Conservation (phyloP, 1,140 invertebrate genomes). For the Temnothorax nylanderi region DNA sequence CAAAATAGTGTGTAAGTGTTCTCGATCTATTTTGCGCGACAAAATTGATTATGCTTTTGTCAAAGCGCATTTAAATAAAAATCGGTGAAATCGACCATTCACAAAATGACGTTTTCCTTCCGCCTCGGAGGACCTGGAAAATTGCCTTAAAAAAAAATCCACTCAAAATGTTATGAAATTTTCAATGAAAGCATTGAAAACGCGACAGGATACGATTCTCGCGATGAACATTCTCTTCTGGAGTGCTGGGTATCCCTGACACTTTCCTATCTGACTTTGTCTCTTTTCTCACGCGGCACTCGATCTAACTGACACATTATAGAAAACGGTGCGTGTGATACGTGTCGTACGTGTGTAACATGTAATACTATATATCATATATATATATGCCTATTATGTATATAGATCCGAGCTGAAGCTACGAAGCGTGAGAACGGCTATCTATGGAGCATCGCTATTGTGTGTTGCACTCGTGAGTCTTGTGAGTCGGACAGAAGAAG, state of each 20-base stretch:
- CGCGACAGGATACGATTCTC: not conserved
- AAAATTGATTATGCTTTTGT: not conserved
- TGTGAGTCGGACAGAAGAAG: slow-evolving; percentile 77
- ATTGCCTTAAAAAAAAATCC: not conserved
- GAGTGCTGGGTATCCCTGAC: slow-evolving; percentile 46
- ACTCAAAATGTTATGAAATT: not conserved
- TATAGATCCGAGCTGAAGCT: slow-evolving; percentile 79
- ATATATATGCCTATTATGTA: slow-evolving; percentile 63
- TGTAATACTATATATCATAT: slow-evolving; percentile 59
- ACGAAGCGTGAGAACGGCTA: slow-evolving; percentile 82
- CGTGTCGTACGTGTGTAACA: slow-evolving; percentile 52
- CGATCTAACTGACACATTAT: slow-evolving; percentile 60
- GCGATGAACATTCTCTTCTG: slow-evolving; percentile 9
- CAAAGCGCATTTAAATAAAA: not conserved
- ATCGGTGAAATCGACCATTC: not conserved
- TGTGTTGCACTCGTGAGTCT: slow-evolving; percentile 77
- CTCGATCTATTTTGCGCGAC: not conserved
- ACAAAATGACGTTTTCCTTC: not conserved
- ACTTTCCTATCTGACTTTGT: slow-evolving; percentile 5
- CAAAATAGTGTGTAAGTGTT: slow-evolving; percentile 3
- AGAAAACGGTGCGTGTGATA: slow-evolving; percentile 48
- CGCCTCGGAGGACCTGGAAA: not conserved
- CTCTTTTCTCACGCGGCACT: slow-evolving; percentile 25
- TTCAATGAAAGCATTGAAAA: not conserved
- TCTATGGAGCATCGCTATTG: slow-evolving; percentile 83